Base-by-base conservation (phyloP, 2,888 invertebrate genomes). In the Caenorhabditis angaria region DNA sequence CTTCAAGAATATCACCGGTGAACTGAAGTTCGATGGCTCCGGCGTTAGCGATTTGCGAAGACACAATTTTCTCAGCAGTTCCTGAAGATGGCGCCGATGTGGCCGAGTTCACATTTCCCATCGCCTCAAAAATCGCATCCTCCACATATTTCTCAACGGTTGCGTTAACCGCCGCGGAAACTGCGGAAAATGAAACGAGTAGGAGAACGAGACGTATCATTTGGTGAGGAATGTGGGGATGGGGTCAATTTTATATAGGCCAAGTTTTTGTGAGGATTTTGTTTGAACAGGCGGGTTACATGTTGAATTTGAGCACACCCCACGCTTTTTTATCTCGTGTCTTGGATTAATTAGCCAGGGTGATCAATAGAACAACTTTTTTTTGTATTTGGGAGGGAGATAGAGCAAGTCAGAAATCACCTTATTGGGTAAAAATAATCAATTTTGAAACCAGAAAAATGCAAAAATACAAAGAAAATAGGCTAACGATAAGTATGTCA, bases 41-140 rank as follows among this genome's bases (percentile, higher is more conserved):
- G 18, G n/a, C 54, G 29, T 66, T 69, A 27, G 73, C 73, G 14
- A 28, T 66, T 66, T 74, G 73, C 8, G 73, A 72, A 1, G 62
- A 61, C 2, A 71, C 57, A 10, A 71, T 66, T 35, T 58, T n/a
- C 12, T 20, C 24, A 2, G 35, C 10, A 20, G 32, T 5, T 10
- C n/a, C 6, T 22, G 35, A 24, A 8, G 35, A 2, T 4, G 20
- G 24, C 32, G 18, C 2, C 25, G n/a, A 2, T 4, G 18, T 5
- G 2, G 54, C 28, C 27, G 25, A 14, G 10, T 27, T 28, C 18
- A 54, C 14, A 54, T 25, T 54, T 2, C 27, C n/a, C 18, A 54
- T 8, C 6, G 54, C 54, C n/a, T 54, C 27, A 28, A 10, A 12
- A 1, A 54, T 27, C 3, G 54, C 54, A 24, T 54, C 28, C 27